Base-by-base conservation (phyloP, 2,797 vertebrate species). In the Cyprinodon diabolis region DNA sequence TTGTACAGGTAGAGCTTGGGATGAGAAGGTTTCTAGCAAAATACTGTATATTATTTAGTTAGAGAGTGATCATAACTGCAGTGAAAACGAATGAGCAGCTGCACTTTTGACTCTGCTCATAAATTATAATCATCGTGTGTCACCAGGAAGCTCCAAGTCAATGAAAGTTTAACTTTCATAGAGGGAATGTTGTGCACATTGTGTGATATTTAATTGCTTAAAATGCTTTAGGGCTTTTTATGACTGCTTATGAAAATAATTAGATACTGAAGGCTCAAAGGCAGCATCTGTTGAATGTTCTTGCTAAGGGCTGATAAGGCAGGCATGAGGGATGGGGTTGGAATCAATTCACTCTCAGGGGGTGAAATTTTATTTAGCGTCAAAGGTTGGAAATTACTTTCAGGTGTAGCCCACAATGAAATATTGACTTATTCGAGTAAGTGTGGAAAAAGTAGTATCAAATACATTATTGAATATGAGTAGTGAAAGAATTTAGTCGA, bases 271-370 rank as follows among this genome's bases (percentile, higher is more conserved):
- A 71, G 78, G 83, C 86, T 76, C n/a, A 23, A 65, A 45, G 82
- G 77, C 82, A 67, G 72, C 19, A 25, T 65, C 65, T 51, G 48
- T 48, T 66, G 83, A 86, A 86, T 75, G 86, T 73, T 68, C 71
- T 77, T 60, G 35, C 71, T 74, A 91, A 91, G 87, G 89, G 91
- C 91, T 92, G 90, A 83, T 76, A 76, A 71, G 19, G 55, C 62
- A 48, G 81, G 75, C 60, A 23, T 74, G 51, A 11, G 66, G 83
- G 72, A 43, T 52, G 62, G 69, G 78, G 80, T 69, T 81, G 55
- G n/a, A 73, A 79, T 82, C 77, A 81, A 69, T 84, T 89, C 72
- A 90, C 78, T 83, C 89, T 92, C 88, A 80, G 89, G 90, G 85
- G 84, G 68, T 30, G 84, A 78, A 72, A 68, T 55, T 71, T 82